Base-by-base conservation (phyloP, 2,888 invertebrate species). In the Drosophila quasianomalipes region DNA sequence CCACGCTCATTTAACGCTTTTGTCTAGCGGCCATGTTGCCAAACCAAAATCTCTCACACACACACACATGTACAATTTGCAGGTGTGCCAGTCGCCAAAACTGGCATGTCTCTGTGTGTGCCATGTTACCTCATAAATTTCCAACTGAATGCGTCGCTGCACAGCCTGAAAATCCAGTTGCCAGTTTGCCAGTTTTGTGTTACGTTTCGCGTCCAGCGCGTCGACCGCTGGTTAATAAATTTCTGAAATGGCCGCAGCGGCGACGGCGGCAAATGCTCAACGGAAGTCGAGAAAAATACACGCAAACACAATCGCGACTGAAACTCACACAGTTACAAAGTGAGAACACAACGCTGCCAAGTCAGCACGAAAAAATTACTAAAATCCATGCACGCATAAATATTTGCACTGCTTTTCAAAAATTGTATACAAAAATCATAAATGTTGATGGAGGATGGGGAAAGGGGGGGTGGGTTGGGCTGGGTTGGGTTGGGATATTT, bases 1-100 rank as follows among this genome's bases (percentile, higher is more conserved):
- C 85, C 77, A 89, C 86, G 91, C 91, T 91, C 91, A 91, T 90
- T 91, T 91, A 91, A 89, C 86, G 91, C 87, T 89, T 91, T 89
- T 83, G 86, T 87, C 82, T 85, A 79, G 79, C 78, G 81, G 81
- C 89, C 73, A 76, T 89, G 81, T 79, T 80, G 79, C 75, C 79
- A 82, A 79, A 79, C 80, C 78, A 63, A 67, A 77, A 81, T 62
- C 54, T 52, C 74, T 67, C 59, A 30, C 58, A 55, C 28, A 22
- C 28, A 22, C 22, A 49, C 35, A 58, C 26, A 58, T 44, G 31
- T n/a, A 49, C 35, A 19, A 49, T 63, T 39, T 65, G 79, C 79
- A 78, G 77, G 77, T 77, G 77, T 77, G 69, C 68, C 68, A 74
- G 70, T 74, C 74, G 73, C 62, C 68, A 61, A 71, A 68, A 57